Conservation (phyloP, 2,113 vertebrate genomes). For the Amphiprion percula region DNA sequence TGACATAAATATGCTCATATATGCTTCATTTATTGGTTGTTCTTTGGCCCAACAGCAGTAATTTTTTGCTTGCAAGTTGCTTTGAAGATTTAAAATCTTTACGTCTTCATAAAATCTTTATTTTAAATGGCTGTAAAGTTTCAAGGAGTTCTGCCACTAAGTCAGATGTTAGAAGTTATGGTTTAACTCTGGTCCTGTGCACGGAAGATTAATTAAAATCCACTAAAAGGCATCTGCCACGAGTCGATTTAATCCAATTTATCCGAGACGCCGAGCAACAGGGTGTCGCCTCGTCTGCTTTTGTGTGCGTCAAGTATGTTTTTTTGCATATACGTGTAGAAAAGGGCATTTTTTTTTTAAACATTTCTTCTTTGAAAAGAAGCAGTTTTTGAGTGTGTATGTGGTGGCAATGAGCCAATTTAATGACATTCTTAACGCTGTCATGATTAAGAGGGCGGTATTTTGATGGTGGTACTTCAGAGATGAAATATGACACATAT, state of each 20-base stretch:
- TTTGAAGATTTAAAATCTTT: neutral
- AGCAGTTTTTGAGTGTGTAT: constrained; percentile 1
- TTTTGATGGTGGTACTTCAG: constrained; percentile 37
- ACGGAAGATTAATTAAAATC: constrained; percentile 68
- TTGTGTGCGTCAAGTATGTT: neutral
- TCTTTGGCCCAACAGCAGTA: too few species aligned
- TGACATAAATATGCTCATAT: too few species aligned
- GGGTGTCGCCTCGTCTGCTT: constrained; percentile 45
- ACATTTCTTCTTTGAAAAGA: neutral
- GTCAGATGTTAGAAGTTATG: constrained; percentile 43
- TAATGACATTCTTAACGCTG: constrained; percentile 43
- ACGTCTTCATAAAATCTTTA: neutral
- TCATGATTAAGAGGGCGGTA: constrained; percentile 55
- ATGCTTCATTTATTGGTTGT: too few species aligned
- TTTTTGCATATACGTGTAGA: constrained; percentile 1
- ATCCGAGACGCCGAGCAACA: constrained; percentile 47
- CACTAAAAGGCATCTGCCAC: constrained; percentile 72
- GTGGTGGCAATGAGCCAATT: constrained; percentile 37
- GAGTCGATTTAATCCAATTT: constrained; percentile 69
- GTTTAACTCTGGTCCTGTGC: constrained; percentile 44
- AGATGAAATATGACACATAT: constrained; percentile 13
- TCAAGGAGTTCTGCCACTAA: neutral
- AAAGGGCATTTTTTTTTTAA: neutral
- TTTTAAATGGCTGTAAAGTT: constrained; percentile 12
- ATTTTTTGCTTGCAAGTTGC: too few species aligned